Base-by-base conservation (phyloP, 2,888 invertebrate genomes). In the Ectemnius lituratus region DNA sequence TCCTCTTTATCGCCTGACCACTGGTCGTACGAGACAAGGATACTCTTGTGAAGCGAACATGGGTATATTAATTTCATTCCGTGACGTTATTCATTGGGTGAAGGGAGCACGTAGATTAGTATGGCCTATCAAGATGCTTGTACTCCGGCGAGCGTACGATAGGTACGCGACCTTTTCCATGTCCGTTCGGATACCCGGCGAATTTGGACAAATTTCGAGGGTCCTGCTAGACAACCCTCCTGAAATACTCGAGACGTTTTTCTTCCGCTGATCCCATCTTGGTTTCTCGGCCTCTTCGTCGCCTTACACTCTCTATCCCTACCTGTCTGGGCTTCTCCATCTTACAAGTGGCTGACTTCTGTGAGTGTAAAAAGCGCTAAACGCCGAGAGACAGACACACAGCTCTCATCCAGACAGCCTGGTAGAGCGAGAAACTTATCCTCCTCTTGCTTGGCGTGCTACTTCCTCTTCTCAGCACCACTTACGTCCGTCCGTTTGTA, bases 281-380 rank as follows among this genome's bases (percentile, higher is more conserved):
- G 37, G 37, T 37, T 37, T 6, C 37, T 37, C 37, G 37, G 11
- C 13, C 11, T 20, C 37, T 16, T 14, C 23, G 16, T 18, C 27
- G 28, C 46, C 47, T 46, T 8, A 52, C 45, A 18, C 59, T 11
- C 23, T 18, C 28, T 16, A 37, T n/a, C 47, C 14, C 45, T 62
- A 4, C 58, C 20, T 18, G 14, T 18, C 52, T 28, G 27, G 52
- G 65, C 56, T 67, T 61, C 63, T 60, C 66, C 70, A 65, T 66
- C 69, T 73, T 68, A 75, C 76, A 65, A 72, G 60, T 45, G 75
- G 75, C 69, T 61, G 75, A 79, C 69, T 76, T 71, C 70, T 28
- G 72, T 70, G 68, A 67, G 61, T 28, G 73, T 65, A 81, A 81
- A 81, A 79, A 79, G 62, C 66, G 59, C 20, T 63, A 70, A 79